Conservation (phyloP, 2,797 vertebrate genomes). For the Helicolenus hilgendorfi region DNA sequence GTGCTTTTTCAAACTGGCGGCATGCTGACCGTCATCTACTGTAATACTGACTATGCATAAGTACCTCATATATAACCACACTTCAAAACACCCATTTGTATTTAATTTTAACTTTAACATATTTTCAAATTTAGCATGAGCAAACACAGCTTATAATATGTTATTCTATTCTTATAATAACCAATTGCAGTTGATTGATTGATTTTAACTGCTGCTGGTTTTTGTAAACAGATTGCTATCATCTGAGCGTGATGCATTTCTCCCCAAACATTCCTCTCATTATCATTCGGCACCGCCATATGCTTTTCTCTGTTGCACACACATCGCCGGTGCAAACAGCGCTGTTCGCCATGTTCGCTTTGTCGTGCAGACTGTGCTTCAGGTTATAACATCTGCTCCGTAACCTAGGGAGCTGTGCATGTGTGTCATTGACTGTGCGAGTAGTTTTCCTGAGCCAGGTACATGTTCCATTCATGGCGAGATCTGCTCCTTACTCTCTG, state of each 20-base stretch:
- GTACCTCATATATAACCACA: no score
- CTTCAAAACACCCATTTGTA: background rate
- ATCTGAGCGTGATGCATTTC: background rate
- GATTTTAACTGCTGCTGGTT: background rate
- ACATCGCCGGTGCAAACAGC: background rate
- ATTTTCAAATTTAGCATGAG: background rate
- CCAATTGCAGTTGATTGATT: background rate
- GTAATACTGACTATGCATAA: no score
- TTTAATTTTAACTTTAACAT: background rate
- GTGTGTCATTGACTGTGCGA: conserved; percentile 9
- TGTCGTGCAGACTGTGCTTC: background rate
- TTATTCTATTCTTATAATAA: background rate
- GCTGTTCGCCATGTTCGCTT: conserved; percentile 28
- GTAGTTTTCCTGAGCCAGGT: conserved; percentile 29
- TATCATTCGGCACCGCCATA: background rate
- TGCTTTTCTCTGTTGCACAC: background rate
- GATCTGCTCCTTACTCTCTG: conserved; percentile 53
- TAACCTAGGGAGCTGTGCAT: conserved; percentile 26
- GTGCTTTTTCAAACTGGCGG: no score
- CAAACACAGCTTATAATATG: background rate
- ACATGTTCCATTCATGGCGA: conserved; percentile 61
- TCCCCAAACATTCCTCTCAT: background rate
- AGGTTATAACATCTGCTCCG: conserved; percentile 55
- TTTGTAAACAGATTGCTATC: conserved; percentile 4
- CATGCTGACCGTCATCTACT: no score